phyloP scores from a whole-genome alignment of 2,113 vertebrate species.

The Zapornia atra region DNA sequence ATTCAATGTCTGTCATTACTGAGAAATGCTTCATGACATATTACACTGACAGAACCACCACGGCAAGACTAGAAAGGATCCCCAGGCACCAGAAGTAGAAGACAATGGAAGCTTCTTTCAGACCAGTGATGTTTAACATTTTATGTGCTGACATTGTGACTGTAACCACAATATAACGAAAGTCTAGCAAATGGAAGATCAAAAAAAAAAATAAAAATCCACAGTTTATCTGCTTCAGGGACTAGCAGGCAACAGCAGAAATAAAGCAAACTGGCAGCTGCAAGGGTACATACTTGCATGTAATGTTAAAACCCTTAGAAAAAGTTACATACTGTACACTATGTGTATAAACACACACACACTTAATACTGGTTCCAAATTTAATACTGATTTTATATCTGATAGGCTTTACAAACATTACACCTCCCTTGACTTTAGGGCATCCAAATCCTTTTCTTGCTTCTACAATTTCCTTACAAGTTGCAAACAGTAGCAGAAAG shows the following conservation, averaged over 20 bases:
- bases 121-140: constrained; percentile 74
- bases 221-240: constrained; percentile 65
- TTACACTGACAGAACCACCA: constrained; percentile 74
- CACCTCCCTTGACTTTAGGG: neutral
- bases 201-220: constrained; percentile 63
- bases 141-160: constrained; percentile 71
- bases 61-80: constrained; percentile 63
- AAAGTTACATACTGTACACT: neutral
- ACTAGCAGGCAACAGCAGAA: constrained; percentile 54
- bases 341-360: neutral
- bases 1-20: constrained; percentile 80
- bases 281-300: neutral
- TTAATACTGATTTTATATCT: neutral
- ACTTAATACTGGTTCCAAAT: neutral
- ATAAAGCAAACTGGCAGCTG: constrained; percentile 65
- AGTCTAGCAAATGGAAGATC: constrained; percentile 67
- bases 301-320: neutral
- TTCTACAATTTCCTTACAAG: neutral
- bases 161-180: constrained; percentile 60
- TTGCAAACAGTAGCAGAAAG: neutral
- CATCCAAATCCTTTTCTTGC: neutral
- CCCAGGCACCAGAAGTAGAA: constrained; percentile 66
- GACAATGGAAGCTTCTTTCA: constrained; percentile 70
- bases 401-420: neutral
- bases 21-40: constrained; percentile 81